Evolutionary conservation across 2,888 invertebrate genomes (phyloP), one percentile per base, ranked within the genome.

Genomic region (Hirtodrosophila alboralis): DNA sequence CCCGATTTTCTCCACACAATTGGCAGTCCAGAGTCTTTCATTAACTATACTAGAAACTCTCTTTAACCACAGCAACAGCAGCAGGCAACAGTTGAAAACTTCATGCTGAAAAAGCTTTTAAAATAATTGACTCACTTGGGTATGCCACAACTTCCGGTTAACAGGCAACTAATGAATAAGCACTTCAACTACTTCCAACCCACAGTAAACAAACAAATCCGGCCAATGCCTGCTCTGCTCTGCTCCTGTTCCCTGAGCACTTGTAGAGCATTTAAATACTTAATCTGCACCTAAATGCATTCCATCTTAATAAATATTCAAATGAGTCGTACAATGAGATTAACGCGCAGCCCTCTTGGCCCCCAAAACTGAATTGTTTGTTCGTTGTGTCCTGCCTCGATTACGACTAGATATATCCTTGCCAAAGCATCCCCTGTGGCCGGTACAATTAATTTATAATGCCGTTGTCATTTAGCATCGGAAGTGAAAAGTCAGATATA

Each of bases 71-170:
- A 65, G 41, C 61, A 34, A 34, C 38, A 38, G 38, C 28, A 36
- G n/a, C 27, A 33, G 38, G 47, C 59, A 61, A 58, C 49, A 71
- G 58, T 51, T 75, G 56, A 21, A 49, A 84, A 85, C 56, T 86
- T 72, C 59, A 61, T 69, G 80, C 85, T 61, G 70, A 69, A 86
- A n/a, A 80, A 78, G 87, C 88, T 88, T 86, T 88, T 88, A 86
- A 87, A 81, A 81, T 86, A 86, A 86, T 87, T 86, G 80, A 84
- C 78, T 87, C 87, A 71, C 87, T 85, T 75, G 87, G 81, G 86
- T 68, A 72, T 77, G 59, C 72, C 77, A 74, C 73, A 84, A 75
- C 73, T 85, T 87, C 86, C 87, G 86, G 86, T 85, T 78, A 78
- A 74, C 80, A 75, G 84, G 31, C 59, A 73, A 68, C 86, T 84